Base-by-base conservation (phyloP, 2,888 invertebrate genomes). In the Apodemia hepburni region DNA sequence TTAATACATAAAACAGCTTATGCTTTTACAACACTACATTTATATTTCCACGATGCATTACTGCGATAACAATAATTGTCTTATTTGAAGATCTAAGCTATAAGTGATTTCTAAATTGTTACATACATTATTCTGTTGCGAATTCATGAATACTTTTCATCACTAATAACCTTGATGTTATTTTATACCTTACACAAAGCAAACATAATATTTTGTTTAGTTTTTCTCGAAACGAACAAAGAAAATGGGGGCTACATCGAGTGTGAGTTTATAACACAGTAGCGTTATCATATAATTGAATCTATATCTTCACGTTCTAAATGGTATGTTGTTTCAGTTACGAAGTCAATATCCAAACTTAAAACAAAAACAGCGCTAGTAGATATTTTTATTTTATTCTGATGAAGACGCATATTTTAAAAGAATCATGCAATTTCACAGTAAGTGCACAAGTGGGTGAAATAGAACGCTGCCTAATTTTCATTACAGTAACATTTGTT, bases 261-360 rank as follows among this genome's bases (percentile, higher is more conserved):
- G 75, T 77, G 9, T n/a, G 61, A 57, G 76, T 79, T 75, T 54
- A 54, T 54, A 54, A 54, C 27, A 54, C 27, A 54, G 81, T 80
- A 84, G 85, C 71, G 77, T 77, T 87, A 87, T 88, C 87, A 79
- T 72, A 73, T 81, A 86, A 87, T 86, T 84, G 81, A 86, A 89
- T 87, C 86, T 87, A 78, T 54, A 54, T 54, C 54, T 54, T 54
- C 27, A 54, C 54, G 27, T 54, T 27, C 54, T 54, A 54, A 54
- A 54, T 54, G 54, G 54, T 51, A 51, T 22, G 18, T 54, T 54
- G 49, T 54, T 54, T 22, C 27, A 27, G 54, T 54, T 27, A 54
- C 54, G 27, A 54, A 54, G 54, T 27, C 54, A 27, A 54, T 54
- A 54, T 54, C 12, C 15, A 7, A 54, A 54, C 12, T 22, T 27